A percentile compares a stretch with the other conserved stretches of the same genome.
Evolutionary conservation across 2,888 invertebrate species (phyloP).

Genomic region (Dryobota labecula): DNA sequence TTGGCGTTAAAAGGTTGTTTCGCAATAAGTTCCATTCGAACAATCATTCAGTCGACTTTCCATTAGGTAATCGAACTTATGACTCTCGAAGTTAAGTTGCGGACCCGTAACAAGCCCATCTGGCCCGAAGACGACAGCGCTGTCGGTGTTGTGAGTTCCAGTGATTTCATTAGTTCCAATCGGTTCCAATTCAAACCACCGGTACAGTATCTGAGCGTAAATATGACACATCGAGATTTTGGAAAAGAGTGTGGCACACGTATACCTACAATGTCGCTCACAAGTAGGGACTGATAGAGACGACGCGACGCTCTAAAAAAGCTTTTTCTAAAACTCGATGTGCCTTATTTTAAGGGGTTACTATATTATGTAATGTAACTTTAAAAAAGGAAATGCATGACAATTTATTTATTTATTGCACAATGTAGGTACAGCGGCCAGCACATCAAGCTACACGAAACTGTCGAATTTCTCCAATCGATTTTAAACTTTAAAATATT

Average conservation of each 20-base stretch:
- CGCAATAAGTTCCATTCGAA: no score
- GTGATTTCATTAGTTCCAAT: no score
- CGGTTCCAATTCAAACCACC: background rate
- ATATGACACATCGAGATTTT: background rate
- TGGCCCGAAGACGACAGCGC: background rate
- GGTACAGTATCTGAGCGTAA: background rate
- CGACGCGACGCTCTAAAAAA: background rate
- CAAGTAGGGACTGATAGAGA: background rate
- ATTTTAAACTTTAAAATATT: no score
- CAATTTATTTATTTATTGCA: background rate
- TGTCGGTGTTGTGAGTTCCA: no score
- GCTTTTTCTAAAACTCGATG: background rate
- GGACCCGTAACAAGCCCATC: no score
- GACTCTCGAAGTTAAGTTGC: no score
- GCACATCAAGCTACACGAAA: no score
- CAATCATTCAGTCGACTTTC: no score
- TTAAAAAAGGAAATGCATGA: background rate
- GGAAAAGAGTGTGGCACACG: background rate
- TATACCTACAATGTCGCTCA: background rate
- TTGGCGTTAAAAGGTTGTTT: no score
- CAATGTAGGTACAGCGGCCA: no score
- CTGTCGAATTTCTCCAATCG: no score
- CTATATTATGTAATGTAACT: background rate
- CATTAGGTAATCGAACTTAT: no score
- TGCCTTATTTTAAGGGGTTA: background rate